Evolutionary conservation across 2,888 invertebrate species (phyloP).

Genomic region (Euproctis similis): DNA sequence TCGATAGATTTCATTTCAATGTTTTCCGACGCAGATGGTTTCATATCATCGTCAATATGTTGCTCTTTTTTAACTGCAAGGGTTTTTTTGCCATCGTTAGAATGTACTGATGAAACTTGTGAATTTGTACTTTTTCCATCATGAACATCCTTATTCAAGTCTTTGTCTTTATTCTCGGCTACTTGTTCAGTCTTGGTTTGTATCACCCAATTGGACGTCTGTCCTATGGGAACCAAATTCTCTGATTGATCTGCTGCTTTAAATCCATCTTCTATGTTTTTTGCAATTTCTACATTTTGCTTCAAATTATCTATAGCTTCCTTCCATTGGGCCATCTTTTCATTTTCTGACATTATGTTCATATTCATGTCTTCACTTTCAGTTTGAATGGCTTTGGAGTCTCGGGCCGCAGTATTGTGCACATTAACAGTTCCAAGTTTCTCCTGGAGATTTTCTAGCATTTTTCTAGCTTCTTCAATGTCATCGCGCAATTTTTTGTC

Average conservation of each 20-base stretch:
- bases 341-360: slow-evolving; percentile 29
- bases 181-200: slow-evolving; percentile 2
- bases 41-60: slow-evolving; percentile 21
- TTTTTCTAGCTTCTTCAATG: slow-evolving; percentile 48
- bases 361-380: slow-evolving; percentile 28
- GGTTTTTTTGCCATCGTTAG: slow-evolving; percentile 2
- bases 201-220: slow-evolving; percentile 6
- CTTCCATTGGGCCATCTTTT: slow-evolving; percentile 54
- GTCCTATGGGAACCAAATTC: not conserved
- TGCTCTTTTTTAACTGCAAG: slow-evolving; percentile 7
- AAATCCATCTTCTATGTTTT: slow-evolving; percentile 55
- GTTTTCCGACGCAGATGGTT: slow-evolving; percentile 24
- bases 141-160: slow-evolving; percentile 1
- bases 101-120: slow-evolving; percentile 1
- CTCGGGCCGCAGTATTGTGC: slow-evolving; percentile 26
- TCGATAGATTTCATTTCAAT: slow-evolving; percentile 21
- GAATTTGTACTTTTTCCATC: not conserved
- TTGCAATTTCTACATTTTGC: slow-evolving; percentile 45
- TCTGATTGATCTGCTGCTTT: slow-evolving; percentile 18
- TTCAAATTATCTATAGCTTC: slow-evolving; percentile 45
- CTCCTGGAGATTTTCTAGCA: slow-evolving; percentile 46
- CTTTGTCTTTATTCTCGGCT: not conserved
- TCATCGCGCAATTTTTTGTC: slow-evolving; percentile 47
- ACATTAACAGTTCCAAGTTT: slow-evolving; percentile 42
- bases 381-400: no score